Evolutionary conservation across 2,888 invertebrate species (phyloP).

Genomic region (Meloe dianella): DNA sequence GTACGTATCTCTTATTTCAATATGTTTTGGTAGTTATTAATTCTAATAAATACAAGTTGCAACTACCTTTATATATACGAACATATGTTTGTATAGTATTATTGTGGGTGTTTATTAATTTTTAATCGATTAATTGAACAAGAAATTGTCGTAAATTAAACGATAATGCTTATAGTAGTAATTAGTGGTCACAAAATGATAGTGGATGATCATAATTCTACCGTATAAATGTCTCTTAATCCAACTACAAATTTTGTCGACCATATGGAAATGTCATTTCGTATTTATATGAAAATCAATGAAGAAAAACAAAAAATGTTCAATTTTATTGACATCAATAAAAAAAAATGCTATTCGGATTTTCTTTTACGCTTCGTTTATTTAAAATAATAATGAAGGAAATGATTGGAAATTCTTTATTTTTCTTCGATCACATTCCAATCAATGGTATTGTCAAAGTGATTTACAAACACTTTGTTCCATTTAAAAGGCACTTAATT

Average conservation of each 20-base stretch:
- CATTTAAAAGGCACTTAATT: too few species aligned
- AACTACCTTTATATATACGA: background rate
- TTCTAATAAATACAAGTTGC: background rate
- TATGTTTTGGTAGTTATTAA: background rate
- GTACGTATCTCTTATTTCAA: background rate
- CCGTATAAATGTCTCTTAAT: conserved; percentile 49
- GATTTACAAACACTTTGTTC: too few species aligned
- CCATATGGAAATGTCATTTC: background rate
- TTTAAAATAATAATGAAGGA: background rate
- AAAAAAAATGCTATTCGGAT: too few species aligned
- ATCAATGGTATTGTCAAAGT: too few species aligned
- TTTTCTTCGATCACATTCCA: too few species aligned
- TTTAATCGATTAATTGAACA: conserved; percentile 38
- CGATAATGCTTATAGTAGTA: conserved; percentile 33
- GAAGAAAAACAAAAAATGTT: too few species aligned
- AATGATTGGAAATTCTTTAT: background rate
- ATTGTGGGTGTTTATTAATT: conserved; percentile 37
- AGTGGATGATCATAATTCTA: conserved; percentile 52
- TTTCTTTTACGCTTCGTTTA: conserved; percentile 6
- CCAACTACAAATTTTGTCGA: conserved; percentile 25
- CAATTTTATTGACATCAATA: background rate
- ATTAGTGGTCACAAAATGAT: conserved; percentile 39
- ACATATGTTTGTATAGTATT: background rate
- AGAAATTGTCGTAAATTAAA: conserved; percentile 39
- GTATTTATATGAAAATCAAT: conserved; percentile 34